Evolutionary conservation across 1,140 invertebrate genomes (phyloP).

Genomic region (Hermetia illucens): DNA sequence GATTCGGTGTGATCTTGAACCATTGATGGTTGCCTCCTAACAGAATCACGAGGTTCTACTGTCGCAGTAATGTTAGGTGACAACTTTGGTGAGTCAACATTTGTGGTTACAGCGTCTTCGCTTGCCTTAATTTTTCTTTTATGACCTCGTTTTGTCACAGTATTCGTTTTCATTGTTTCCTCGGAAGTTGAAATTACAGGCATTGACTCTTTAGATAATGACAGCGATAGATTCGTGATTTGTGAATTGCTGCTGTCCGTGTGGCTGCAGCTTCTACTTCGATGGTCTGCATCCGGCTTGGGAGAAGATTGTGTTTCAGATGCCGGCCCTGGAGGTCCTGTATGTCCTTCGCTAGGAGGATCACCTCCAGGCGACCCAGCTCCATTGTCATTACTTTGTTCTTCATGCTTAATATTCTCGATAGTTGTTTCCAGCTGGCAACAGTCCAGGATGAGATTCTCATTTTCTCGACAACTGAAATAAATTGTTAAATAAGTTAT

Average conservation of each 20-base stretch:
- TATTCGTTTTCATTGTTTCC: not conserved
- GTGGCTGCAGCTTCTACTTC: slow-evolving; percentile 5
- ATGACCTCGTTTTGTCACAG: slow-evolving; percentile 1
- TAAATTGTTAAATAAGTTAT: not conserved
- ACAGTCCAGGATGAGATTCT: slow-evolving; percentile 81
- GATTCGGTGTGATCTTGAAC: slow-evolving; percentile 14
- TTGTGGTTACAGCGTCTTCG: slow-evolving; percentile 20
- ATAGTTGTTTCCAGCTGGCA: slow-evolving; percentile 76
- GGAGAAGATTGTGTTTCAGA: slow-evolving; percentile 15
- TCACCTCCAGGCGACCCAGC: slow-evolving; percentile 72
- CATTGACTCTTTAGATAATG: no score
- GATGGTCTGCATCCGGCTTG: slow-evolving; percentile 22
- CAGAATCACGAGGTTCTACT: slow-evolving; percentile 4
- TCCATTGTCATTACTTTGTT: slow-evolving; percentile 64
- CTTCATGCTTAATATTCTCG: slow-evolving; percentile 63
- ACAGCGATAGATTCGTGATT: no score
- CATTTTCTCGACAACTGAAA: slow-evolving; percentile 71
- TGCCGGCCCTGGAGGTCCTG: slow-evolving; percentile 10
- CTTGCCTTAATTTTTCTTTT: slow-evolving; percentile 4
- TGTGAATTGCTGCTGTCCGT: no score
- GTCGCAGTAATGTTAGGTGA: slow-evolving; percentile 4
- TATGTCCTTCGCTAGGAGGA: slow-evolving; percentile 32
- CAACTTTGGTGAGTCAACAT: slow-evolving; percentile 18
- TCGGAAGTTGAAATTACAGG: slow-evolving; percentile 1
- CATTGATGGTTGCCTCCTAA: slow-evolving; percentile 7